Evolutionary conservation across 2,113 vertebrate species (phyloP), one percentile per base, ranked within the genome.

Genomic region (Greenwoodochromis staneri): DNA sequence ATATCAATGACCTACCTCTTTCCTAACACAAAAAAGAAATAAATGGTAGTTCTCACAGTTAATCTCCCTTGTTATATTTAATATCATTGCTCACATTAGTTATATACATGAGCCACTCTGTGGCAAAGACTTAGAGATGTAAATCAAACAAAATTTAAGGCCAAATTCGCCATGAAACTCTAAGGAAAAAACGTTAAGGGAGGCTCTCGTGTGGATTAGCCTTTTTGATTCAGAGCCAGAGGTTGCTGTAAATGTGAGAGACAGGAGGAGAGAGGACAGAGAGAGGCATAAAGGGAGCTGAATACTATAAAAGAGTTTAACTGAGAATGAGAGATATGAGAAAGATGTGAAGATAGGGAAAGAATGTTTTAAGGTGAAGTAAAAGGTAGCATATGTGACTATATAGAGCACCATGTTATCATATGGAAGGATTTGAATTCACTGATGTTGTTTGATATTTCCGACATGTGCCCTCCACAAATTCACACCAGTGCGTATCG

Each of bases 171-270:
- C 69, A 82, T 21, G 61, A 93, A 83, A 92, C 71, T 45, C 85
- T 63, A 80, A 89, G 82, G 88, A 80, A 88, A 90, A 93, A 91
- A 90, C 42, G 57, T 83, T 86, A 78, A 88, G 66, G 81, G 71
- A 84, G 85, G 49, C 54, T 76, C 81, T 81, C 47, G 8, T 88
- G 87, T 47, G 84, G 88, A 84, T 92, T 90, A 54, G 85, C 80
- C 49, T 17, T 88, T 92, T 87, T 91, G 89, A 92, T 88, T 94
- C 80, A 90, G 34, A 81, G 85, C 91, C 91, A 93, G 57, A 34
- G 57, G 73, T 83, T 76, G 71, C 42, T 47, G 24, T 29, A 83
- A 47, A 29, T 38, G 61, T 78, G 53, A 88, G 59, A 42, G 49
- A 87, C 27, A 82, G 54, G 54, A 87, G 86, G 53, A 55, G 49